phyloP scores from a whole-genome alignment of 2,888 invertebrate species.

The Octonoba sinensis region DNA sequence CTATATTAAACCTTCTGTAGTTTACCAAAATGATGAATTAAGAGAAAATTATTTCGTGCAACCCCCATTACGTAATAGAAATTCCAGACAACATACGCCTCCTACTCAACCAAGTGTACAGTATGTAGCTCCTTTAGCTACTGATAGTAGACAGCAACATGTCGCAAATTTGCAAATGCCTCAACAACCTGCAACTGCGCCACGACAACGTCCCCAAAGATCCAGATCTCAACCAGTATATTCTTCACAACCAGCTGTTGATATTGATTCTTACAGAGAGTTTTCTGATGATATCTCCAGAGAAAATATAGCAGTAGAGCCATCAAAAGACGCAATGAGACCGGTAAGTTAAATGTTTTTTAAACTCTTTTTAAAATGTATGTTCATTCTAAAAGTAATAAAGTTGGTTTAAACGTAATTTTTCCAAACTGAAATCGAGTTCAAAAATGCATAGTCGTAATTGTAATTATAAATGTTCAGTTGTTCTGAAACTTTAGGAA shows the following conservation, averaged over 20 bases:
- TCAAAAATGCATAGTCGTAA: too few species aligned
- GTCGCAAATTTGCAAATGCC: not conserved
- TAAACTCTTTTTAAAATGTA: too few species aligned
- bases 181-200: not conserved
- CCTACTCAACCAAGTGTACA: conserved; percentile 3
- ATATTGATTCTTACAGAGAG: conserved; percentile 22
- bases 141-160: not conserved
- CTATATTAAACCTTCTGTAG: not conserved
- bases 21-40: not conserved
- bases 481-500: too few species aligned
- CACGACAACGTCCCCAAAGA: conserved; percentile 7
- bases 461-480: too few species aligned
- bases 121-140: conserved; percentile 3
- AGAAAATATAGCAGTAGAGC: not conserved
- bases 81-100: not conserved
- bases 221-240: not conserved
- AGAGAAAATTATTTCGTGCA: conserved; percentile 7
- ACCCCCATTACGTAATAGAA: not conserved
- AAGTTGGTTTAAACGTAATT: too few species aligned
- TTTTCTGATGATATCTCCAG: conserved; percentile 19
- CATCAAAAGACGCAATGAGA: not conserved
- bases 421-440: too few species aligned
- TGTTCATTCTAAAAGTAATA: too few species aligned
- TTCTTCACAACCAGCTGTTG: conserved; percentile 15
- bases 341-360: too few species aligned